Evolutionary conservation across 2,113 vertebrate genomes (phyloP), one percentile per base, ranked within the genome.

Genomic region (western clawed frog (Xenopus tropicalis)): DNA sequence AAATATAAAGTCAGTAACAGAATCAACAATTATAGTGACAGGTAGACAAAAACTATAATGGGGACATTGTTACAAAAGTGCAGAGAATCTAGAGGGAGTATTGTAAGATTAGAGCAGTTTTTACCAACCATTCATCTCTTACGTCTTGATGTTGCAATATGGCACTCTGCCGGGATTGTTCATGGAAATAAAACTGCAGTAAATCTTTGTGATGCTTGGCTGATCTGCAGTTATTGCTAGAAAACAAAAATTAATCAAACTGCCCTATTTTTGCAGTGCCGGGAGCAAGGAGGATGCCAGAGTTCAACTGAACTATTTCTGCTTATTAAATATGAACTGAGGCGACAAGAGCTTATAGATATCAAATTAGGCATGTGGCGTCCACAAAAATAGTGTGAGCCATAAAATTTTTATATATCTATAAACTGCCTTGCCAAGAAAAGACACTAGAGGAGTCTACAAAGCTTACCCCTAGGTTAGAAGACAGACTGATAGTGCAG

Each of bases 191-290:
- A 65, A 73, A 25, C 62, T 12, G 62, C 71, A 73, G 71, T 73
- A 73, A 73, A 73, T 73, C 71, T 73, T 52, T 22, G 70, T 19
- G 37, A 73, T 58, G 71, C 71, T 73, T 22, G 51, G 62, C 51
- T 73, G 62, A 57, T 73, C 71, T 65, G 63, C 71, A 46, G 71
- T 66, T 65, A 73, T 66, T 73, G 71, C 71, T 54, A 52, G 51
- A 73, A 73, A 73, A 73, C 71, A 73, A 73, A 73, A 73, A 73
- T 73, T 66, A 73, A 73, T 73, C 62, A 73, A 66, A 73, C 62
- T 44, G 71, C 25, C 62, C 71, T 66, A 66, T 73, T 73, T 63
- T 54, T 56, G 70, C n/a, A 29, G 54, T 43, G 70, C 70, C 70
- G 61, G 61, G 59, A 72, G 70, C 70, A 54, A 22, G 13, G 46